phyloP scores from a whole-genome alignment of 2,888 invertebrate species.

The Nudaria mundana region DNA sequence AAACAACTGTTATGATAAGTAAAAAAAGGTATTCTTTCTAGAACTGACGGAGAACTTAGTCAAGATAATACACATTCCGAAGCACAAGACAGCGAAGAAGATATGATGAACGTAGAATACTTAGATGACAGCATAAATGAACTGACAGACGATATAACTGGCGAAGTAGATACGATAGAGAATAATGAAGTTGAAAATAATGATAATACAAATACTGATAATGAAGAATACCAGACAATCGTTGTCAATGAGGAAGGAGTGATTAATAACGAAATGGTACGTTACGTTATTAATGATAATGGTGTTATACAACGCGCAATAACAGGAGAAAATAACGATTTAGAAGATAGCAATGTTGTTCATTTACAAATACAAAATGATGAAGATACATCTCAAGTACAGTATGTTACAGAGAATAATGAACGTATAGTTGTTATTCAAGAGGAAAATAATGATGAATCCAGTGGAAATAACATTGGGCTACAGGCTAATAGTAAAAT shows the following conservation, averaged over 20 bases:
- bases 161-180: constrained; percentile 10
- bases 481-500: constrained; percentile 25
- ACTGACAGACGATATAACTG: constrained; percentile 12
- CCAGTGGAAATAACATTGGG: constrained; percentile 20
- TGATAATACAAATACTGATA: constrained; percentile 22
- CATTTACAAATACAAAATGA: constrained; percentile 5
- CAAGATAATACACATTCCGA: constrained; percentile 9
- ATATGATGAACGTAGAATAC: constrained; percentile 20
- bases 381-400: constrained; percentile 12
- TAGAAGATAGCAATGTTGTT: background rate
- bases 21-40: no score
- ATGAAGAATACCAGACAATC: constrained; percentile 21
- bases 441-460: constrained; percentile 15
- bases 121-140: constrained; percentile 14
- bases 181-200: constrained; percentile 14
- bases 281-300: constrained; percentile 12
- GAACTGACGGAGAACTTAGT: constrained; percentile 10
- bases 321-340: background rate
- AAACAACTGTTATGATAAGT: no score
- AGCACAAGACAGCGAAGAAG: constrained; percentile 5
- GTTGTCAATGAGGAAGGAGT: constrained; percentile 18
- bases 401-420: constrained; percentile 17
- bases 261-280: constrained; percentile 9
- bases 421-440: constrained; percentile 14
- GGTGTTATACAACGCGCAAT: background rate